These are phyloP conservation scores for Helicolenus hilgendorfi DNA, from an alignment of 2,797 vertebrate genomes.

Conservation along the genomic window DNA sequence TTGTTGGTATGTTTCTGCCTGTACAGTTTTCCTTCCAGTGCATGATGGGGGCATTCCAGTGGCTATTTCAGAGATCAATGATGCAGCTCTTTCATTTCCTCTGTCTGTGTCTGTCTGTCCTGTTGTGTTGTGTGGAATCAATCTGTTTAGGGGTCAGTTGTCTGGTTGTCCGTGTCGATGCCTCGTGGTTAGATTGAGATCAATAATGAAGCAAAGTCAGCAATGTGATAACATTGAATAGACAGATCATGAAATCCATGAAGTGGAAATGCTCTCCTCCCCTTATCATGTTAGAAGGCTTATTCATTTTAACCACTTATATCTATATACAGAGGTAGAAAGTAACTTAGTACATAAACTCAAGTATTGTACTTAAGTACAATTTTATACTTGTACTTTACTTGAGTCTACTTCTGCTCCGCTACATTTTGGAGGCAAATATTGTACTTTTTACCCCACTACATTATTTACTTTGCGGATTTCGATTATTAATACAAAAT, in stretches of 20 bases:
- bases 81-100: slow-evolving; percentile 70
- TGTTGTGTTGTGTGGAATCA: slow-evolving; percentile 23
- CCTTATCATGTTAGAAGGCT: too few relatives aligned
- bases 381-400: too few relatives aligned
- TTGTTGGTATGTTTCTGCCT: neutral
- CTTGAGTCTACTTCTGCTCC: too few relatives aligned
- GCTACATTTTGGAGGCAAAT: too few relatives aligned
- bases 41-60: slow-evolving; percentile 6
- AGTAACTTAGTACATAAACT: too few relatives aligned
- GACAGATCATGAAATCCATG: neutral
- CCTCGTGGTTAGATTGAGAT: slow-evolving; percentile 30
- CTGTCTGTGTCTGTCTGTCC: slow-evolving; percentile 14
- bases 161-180: slow-evolving; percentile 45
- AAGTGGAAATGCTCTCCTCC: neutral
- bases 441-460: too few relatives aligned
- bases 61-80: slow-evolving; percentile 48
- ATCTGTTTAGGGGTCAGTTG: slow-evolving; percentile 71
- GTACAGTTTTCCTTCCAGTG: neutral
- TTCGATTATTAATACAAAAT: too few relatives aligned
- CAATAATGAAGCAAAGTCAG: slow-evolving; percentile 50
- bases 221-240: neutral
- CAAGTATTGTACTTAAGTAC: neutral
- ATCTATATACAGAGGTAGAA: rapidly evolving
- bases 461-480: too few relatives aligned
- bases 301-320: neutral